These are phyloP conservation scores for Ormyrus thymus DNA, from an alignment of 2,888 invertebrate species.

Conservation along the genomic window DNA sequence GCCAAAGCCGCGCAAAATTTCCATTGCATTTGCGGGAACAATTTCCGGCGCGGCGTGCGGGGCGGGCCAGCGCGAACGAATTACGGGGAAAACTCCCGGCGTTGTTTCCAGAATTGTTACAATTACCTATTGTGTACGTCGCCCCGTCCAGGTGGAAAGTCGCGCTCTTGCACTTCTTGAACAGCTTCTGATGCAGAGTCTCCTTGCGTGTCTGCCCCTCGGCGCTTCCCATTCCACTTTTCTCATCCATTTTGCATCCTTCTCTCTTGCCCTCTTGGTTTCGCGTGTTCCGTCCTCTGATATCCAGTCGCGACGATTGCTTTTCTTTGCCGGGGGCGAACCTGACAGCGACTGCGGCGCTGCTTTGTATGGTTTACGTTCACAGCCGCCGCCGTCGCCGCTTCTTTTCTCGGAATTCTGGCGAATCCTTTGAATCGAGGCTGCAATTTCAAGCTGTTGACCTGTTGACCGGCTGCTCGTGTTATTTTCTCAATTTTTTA, in stretches of 20 bases:
- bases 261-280: no score
- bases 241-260: slow-evolving; percentile 60
- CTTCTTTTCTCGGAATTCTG: no score
- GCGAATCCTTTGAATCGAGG: no score
- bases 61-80: no score
- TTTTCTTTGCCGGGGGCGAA: neutral
- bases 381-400: no score
- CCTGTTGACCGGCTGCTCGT: no score
- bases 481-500: no score
- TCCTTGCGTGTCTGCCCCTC: slow-evolving; percentile 36
- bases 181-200: slow-evolving; percentile 76
- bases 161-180: slow-evolving; percentile 91
- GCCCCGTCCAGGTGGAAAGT: slow-evolving; percentile 91
- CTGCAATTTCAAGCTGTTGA: no score
- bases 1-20: slow-evolving; percentile 4
- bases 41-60: neutral
- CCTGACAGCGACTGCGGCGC: no score
- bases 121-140: slow-evolving; percentile 89
- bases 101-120: neutral
- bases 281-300: neutral
- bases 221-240: slow-evolving; percentile 54
- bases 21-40: slow-evolving; percentile 24
- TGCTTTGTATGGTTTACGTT: no score
- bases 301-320: neutral
- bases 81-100: neutral